Evolutionary conservation across 37 sponge, comb jelly and placozoan genomes (phyloP), one percentile per base, ranked within the genome.

Genomic region (Theonella swinhoei): DNA sequence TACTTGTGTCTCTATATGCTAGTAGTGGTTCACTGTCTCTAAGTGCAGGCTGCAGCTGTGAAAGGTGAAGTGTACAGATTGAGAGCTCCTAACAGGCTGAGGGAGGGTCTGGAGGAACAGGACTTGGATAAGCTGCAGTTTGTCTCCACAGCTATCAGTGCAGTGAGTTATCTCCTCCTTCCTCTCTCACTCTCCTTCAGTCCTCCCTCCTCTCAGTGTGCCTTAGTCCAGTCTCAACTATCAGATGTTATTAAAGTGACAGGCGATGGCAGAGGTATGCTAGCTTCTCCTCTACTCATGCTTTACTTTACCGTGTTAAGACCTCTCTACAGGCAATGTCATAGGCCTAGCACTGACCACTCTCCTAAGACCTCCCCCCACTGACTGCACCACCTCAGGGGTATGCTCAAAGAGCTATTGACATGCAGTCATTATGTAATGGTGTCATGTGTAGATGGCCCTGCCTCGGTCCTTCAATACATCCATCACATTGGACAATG

Each of bases 71-170:
- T 59, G 0, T 83, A 83, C 66, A 47, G 54, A 47, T 14, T 47
- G 54, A 47, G 54, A 14, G 14, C 54, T 47, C 54, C 14, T 14
- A 47, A 14, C 14, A 47, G 54, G 14, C 54, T 47, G 54, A 47
- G 14, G 14, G 75, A 83, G 39, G 26, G 30, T 37, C 42, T 60
- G 71, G 62, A 25, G 32, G 62, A 40, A 1, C 26, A 58, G 4
- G 43, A 37, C 14, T 47, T 14, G 23, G n/a, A 39, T 0, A 39
- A 0, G 14, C 62, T 1, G 0, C 29, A 61, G 0, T 83, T 77
- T 62, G 90, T 89, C 41, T 76, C 84, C 63, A 84, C 85, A 5
- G 68, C 72, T 59, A 89, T 84, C 80, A 83, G 85, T 72, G 90
- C 90, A 37, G 90, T 89, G 69, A 80, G 90, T 84, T n/a, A n/a